Conservation (phyloP, 2,888 invertebrate genomes). For the Troilus luridus region DNA sequence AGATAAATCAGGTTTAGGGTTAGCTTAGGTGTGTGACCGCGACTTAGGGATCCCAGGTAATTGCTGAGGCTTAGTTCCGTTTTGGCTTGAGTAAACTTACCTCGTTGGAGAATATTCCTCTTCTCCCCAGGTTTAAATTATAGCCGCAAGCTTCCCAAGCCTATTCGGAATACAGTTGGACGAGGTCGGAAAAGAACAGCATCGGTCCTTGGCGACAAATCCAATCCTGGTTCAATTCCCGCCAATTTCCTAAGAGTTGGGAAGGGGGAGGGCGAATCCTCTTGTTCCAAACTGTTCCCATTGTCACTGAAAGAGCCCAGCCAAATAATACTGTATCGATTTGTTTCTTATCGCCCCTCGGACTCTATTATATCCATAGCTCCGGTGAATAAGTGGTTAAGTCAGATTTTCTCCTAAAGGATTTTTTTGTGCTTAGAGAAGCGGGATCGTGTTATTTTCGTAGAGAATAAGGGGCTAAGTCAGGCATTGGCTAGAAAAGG, state of each 20-base stretch:
- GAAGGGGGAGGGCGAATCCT: background rate
- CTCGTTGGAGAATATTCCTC: background rate
- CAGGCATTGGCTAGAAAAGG: no score
- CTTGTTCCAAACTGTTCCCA: conserved; percentile 9
- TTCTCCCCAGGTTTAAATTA: background rate
- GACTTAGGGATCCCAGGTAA: conserved; percentile 25
- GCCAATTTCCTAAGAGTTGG: background rate
- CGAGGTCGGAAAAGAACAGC: background rate
- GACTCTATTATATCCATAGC: background rate
- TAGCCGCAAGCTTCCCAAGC: background rate
- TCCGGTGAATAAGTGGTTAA: no score
- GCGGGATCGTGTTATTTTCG: no score
- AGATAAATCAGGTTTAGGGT: conserved; percentile 37
- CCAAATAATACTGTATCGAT: conserved; percentile 21
- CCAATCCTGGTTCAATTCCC: conserved; percentile 28
- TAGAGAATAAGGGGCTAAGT: no score
- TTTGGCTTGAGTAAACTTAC: conserved; percentile 31
- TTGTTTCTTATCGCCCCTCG: conserved; percentile 5
- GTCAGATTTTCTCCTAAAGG: no score
- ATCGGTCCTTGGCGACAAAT: background rate
- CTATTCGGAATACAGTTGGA: background rate
- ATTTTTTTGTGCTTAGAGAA: no score
- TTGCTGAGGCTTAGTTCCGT: conserved; percentile 23
- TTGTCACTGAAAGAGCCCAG: conserved; percentile 14
- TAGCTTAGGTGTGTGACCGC: conserved; percentile 35